These are phyloP conservation scores for Tenebrio molitor DNA, from an alignment of 1,140 invertebrate genomes.

Conservation along the genomic window DNA sequence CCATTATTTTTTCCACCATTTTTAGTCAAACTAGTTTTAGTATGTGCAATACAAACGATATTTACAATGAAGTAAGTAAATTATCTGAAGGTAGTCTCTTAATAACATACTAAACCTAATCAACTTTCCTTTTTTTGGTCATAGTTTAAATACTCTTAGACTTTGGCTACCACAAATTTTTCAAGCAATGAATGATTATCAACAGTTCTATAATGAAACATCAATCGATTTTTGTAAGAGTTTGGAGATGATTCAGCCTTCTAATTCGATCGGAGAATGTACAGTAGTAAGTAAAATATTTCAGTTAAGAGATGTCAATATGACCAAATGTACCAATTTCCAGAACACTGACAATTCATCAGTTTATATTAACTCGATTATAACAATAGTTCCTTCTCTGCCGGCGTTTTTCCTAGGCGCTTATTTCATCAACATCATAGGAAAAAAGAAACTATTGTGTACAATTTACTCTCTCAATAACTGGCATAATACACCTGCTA, in stretches of 20 bases:
- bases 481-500: no score
- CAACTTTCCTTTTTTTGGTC: no score
- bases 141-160: conserved; percentile 39
- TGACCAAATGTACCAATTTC: no score
- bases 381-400: conserved; percentile 31
- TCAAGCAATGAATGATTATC: conserved; percentile 48
- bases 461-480: neutral
- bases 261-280: conserved; percentile 25
- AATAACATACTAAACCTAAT: neutral
- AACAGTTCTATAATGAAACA: conserved; percentile 39
- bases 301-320: no score
- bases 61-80: conserved; percentile 56
- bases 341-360: conserved; percentile 31
- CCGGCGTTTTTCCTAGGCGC: neutral
- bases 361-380: conserved; percentile 47
- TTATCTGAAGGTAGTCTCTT: no score
- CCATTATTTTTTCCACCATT: conserved; percentile 54
- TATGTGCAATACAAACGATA: conserved; percentile 52
- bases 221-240: conserved; percentile 27
- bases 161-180: conserved; percentile 49
- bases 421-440: conserved; percentile 37
- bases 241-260: conserved; percentile 39
- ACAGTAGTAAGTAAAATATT: conserved; percentile 38
- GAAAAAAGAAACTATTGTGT: conserved; percentile 45
- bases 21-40: conserved; percentile 48